Evolutionary conservation across 1,140 invertebrate genomes (phyloP).

Genomic region (Heterodera carotae): DNA sequence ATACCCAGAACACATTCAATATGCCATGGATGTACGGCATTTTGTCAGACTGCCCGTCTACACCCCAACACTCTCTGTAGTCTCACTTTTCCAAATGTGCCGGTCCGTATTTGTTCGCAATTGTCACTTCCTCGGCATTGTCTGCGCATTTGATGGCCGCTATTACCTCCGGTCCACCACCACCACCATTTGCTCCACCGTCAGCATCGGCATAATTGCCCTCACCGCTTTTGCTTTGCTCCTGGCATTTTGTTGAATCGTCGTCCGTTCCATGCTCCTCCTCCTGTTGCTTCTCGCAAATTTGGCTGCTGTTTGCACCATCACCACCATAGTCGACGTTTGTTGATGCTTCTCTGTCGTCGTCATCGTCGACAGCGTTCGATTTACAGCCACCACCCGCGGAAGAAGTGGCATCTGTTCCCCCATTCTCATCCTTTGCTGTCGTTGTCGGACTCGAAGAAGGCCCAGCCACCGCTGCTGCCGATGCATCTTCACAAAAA

Average conservation of each 20-base stretch:
- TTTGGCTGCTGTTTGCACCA: too few relatives aligned
- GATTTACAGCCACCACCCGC: too few relatives aligned
- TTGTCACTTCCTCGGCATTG: slow-evolving; percentile 20
- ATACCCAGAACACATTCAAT: too few relatives aligned
- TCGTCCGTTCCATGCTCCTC: neutral
- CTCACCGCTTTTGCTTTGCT: neutral
- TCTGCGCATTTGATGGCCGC: slow-evolving; percentile 46
- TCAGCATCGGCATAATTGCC: neutral
- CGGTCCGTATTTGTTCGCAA: slow-evolving; percentile 47
- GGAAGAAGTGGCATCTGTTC: too few relatives aligned
- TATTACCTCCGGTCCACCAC: slow-evolving; percentile 27
- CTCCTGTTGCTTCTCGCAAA: slow-evolving; percentile 3
- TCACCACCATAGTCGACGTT: neutral
- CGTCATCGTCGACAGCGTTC: slow-evolving; percentile 14
- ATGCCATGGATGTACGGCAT: slow-evolving; percentile 22
- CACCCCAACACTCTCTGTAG: too few relatives aligned
- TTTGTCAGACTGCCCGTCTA: too few relatives aligned
- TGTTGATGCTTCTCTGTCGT: neutral
- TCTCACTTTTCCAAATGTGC: slow-evolving; percentile 43
- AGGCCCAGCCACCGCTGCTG: too few relatives aligned
- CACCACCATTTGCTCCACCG: neutral
- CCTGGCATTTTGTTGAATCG: neutral
- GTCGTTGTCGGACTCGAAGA: too few relatives aligned
- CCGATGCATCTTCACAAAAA: too few relatives aligned
- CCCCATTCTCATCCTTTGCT: too few relatives aligned